A percentile compares a stretch with the other conserved stretches of the same genome.
Conservation (phyloP, 2,888 invertebrate genomes). For the Drosophila cognata region DNA sequence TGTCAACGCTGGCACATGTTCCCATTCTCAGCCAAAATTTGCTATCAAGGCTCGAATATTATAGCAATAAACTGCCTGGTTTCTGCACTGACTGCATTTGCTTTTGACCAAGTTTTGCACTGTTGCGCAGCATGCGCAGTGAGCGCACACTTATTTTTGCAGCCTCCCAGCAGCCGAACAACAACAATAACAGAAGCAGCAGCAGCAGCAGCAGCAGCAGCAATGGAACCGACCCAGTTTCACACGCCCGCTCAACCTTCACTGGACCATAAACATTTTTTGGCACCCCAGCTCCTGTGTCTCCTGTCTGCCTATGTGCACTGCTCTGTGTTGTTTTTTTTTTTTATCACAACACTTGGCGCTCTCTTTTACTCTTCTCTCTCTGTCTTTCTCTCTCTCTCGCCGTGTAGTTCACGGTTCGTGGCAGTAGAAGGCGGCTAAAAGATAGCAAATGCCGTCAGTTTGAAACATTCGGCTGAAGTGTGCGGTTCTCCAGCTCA, state of each 20-base stretch:
- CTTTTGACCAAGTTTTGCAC: conserved; percentile 2
- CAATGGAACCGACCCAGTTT: conserved; percentile 52
- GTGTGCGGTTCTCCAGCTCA: conserved; percentile 71
- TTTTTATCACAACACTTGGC: conserved; percentile 68
- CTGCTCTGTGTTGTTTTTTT: conserved; percentile 10
- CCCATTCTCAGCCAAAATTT: too few species aligned
- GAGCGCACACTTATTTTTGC: conserved; percentile 37
- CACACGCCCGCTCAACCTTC: conserved; percentile 40
- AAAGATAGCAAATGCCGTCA: conserved; percentile 68
- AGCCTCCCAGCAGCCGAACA: conserved; percentile 45
- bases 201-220: neutral
- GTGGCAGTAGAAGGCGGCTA: conserved; percentile 35
- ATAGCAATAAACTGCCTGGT: conserved; percentile 1
- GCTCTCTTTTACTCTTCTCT: conserved; percentile 29
- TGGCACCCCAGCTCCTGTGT: conserved; percentile 39
- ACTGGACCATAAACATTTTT: conserved; percentile 56
- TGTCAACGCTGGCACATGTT: neutral
- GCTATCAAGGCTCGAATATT: neutral
- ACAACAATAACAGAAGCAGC: conserved; percentile 8
- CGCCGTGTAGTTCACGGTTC: conserved; percentile 14
- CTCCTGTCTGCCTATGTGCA: conserved; percentile 20
- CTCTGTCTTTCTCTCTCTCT: neutral
- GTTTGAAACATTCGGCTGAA: conserved; percentile 78
- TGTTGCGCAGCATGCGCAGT: conserved; percentile 48
- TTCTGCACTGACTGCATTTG: conserved; percentile 8